phyloP scores from a whole-genome alignment of 35 echinoderm and acorn worm genomes.

The Stichopus chloronotus region DNA sequence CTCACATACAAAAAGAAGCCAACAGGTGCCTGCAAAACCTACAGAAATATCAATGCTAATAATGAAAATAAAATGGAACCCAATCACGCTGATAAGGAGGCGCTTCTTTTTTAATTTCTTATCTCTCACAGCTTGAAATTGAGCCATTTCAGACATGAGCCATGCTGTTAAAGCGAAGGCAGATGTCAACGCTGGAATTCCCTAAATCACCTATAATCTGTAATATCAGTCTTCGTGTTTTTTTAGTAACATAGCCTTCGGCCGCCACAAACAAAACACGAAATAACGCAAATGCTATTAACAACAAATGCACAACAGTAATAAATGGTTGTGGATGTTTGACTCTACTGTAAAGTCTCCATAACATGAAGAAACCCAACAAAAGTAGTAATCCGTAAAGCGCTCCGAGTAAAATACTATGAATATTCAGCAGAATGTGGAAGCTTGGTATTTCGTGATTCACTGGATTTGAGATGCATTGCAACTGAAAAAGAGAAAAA shows the following conservation, averaged over 20 bases:
- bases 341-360: not conserved
- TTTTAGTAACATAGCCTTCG: not conserved
- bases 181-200: conserved; percentile 22
- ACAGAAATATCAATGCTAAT: conserved; percentile 7
- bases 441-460: not conserved
- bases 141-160: conserved; percentile 33
- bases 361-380: conserved; percentile 9
- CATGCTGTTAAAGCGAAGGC: conserved; percentile 16
- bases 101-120: not conserved
- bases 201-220: conserved; percentile 33
- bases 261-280: not conserved
- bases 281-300: not conserved
- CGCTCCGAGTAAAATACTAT: not conserved
- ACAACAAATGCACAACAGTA: not conserved
- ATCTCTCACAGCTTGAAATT: not conserved
- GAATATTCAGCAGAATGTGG: not conserved
- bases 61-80: conserved; percentile 18
- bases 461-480: not conserved
- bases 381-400: not conserved
- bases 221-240: not conserved
- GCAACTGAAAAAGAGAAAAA: not conserved
- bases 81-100: not conserved
- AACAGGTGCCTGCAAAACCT: conserved; percentile 1
- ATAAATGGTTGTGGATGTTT: conserved; percentile 13
- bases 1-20: conserved; percentile 11